Base-by-base conservation (phyloP, 2,888 invertebrate genomes). In the Ochropleura leucogaster region DNA sequence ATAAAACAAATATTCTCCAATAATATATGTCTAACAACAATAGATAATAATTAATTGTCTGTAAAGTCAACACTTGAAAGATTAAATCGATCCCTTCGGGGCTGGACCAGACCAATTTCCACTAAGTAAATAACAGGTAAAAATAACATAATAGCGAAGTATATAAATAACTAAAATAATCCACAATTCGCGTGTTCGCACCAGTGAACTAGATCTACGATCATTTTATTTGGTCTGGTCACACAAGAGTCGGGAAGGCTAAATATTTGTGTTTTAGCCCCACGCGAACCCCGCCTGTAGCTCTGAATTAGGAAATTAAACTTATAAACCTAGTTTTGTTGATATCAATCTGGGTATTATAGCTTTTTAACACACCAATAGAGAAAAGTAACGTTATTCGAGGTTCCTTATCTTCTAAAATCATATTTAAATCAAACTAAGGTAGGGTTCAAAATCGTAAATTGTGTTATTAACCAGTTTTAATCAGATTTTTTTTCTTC, bases 161-260 rank as follows among this genome's bases (percentile, higher is more conserved):
- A 44, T 1, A 59, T 67, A 72, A 57, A 73, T 63, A 42, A 55
- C 16, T 3, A 51, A 42, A 30, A 63, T 80, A 77, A 72, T 51
- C 20, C 44, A 53, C 42, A 63, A 79, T 70, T 83, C 80, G 84
- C 80, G 84, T 81, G 80, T 64, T 69, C 14, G 12, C 64, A 51
- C 53, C 30, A 6, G 16, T n/a, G 20, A 79, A 66, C 44, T 60
- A 46, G 59, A 62, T 46, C 66, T 53, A 72, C 16, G 47, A 18
- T 18, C 60, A 78, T 66, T 80, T 81, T 81, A 84, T 81, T 83
- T 79, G 73, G 10, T n/a, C 57, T 72, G 67, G 84, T 83, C 84
- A 81, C 80, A 79, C 83, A 30, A 64, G 55, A 64, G 8, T 12
- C 40, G 49, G 40, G 53, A 30, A 79, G 42, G 57, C 72, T 55